Evolutionary conservation across 2,797 vertebrate species (phyloP), one percentile per base, ranked within the genome.

Genomic region (Enteromius argenteus): DNA sequence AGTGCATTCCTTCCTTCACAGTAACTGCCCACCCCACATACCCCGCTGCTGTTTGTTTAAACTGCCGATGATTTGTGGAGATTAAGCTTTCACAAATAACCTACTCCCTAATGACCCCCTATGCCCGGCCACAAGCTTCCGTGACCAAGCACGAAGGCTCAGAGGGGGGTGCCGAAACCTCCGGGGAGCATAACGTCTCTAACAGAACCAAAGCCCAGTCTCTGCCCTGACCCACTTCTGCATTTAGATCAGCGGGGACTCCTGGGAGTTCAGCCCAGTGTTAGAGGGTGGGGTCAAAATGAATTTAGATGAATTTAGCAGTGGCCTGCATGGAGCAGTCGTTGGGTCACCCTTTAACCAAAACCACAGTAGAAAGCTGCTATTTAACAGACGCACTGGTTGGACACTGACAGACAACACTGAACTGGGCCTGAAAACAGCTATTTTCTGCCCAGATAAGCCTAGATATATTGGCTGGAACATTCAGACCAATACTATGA

Each of bases 1-100:
- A 96, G 92, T 94, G 89, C 96, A 96, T 97, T 96, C 94, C 93
- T 97, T 96, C 93, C 92, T 90, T 95, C 94, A 83, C 94, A 94
- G 94, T 96, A 95, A 96, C 93, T 92, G 92, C 92, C 92, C 92
- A 85, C 86, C 87, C 84, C 84, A 79, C 78, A 77, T 56, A 62
- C 77, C 81, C 91, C 89, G 86, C 89, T 92, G 91, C 92, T 94
- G 94, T 94, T 95, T 94, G 93, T 96, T 95, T 95, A 91, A 96
- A 94, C 92, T 91, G 88, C 89, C 92, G 91, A 93, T 93, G 94
- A 94, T 95, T 93, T 92, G 91, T 91, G 81, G 90, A 95, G 95
- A 96, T 95, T 93, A 93, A 87, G 88, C 86, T 91, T 93, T 90
- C 49, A 74, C 87, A 90, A 86, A 90, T 90, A 91, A 74, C 89